phyloP scores from a whole-genome alignment of 2,113 vertebrate genomes.

The Archocentrus centrarchus region DNA sequence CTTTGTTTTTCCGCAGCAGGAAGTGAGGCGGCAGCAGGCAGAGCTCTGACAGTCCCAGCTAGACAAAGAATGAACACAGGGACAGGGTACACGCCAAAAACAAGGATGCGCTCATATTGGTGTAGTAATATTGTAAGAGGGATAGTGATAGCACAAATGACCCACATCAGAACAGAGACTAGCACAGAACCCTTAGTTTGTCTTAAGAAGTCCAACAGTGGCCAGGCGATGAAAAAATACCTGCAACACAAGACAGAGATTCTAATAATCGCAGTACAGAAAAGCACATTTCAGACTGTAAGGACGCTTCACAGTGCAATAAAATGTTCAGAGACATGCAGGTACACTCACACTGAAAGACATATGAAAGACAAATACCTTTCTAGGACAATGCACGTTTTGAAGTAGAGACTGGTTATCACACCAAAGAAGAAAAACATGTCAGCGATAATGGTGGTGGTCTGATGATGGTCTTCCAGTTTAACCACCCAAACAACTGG shows the following conservation, averaged over 20 bases:
- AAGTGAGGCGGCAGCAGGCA: not conserved
- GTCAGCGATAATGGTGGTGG: accelerated
- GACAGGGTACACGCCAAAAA: not conserved
- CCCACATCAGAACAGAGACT: not conserved
- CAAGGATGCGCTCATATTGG: not conserved
- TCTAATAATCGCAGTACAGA: not conserved
- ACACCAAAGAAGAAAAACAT: not conserved
- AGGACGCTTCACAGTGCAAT: not conserved
- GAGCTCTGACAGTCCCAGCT: not conserved
- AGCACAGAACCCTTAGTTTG: not conserved
- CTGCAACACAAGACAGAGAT: constrained; percentile 4
- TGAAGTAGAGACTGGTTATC: not conserved
- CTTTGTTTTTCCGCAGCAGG: constrained; percentile 5
- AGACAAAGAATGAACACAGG: not conserved
- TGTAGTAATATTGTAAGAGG: accelerated
- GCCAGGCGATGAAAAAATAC: not conserved
- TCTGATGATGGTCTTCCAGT: not conserved
- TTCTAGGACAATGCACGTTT: constrained; percentile 8
- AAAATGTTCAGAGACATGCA: not conserved
- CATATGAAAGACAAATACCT: too few relatives aligned
- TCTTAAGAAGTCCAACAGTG: not conserved
- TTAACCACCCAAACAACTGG: not conserved
- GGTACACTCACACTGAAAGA: not conserved
- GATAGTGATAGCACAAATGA: not conserved
- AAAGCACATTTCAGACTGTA: too few relatives aligned